Base-by-base conservation (phyloP, 2,888 invertebrate species). In the Stictocephala bisonia region DNA sequence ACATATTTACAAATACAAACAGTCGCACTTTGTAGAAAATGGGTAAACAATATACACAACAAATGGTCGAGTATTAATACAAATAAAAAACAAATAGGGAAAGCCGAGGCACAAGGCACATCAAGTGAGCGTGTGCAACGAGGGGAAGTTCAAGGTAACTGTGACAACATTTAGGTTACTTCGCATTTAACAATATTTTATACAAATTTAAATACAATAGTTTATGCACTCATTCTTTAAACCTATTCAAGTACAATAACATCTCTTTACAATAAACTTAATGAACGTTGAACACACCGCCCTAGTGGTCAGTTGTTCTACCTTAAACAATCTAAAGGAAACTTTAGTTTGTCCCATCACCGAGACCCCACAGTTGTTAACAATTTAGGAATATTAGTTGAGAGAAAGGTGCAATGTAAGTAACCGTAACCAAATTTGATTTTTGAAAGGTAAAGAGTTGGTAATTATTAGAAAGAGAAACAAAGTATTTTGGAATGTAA, bases 181-280 rank as follows among this genome's bases (percentile, higher is more conserved):
- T 56, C 58, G 58, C 58, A 41, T 58, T 56, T 58, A 58, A 71
- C 44, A 56, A 71, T 71, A 71, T 41, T 58, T 27, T 58, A 71
- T 71, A 71, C 70, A 71, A 71, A 71, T 71, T 70, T 70, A 70
- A 70, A 70, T 70, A 70, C 70, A 70, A 64, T 64, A 64, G 35
- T 64, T 71, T 58, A 58, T 41, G 40, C 70, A 71, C 27, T 71
- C 70, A 41, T 44, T 58, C 70, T 29, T 44, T 58, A 70, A 77
- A 81, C 79, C 81, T 80, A 73, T 74, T 72, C 74, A 76, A 73
- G 72, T 74, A 74, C 68, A 76, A 75, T 67, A 76, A 66, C 71
- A 72, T 71, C 40, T 83, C 53, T 66, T 53, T 68, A 64, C 56
- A 40, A 73, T 66, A 73, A 70, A 69, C 70, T 58, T 71, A 74